Conservation (phyloP, 2,113 vertebrate genomes). For the Alethe diademata region DNA sequence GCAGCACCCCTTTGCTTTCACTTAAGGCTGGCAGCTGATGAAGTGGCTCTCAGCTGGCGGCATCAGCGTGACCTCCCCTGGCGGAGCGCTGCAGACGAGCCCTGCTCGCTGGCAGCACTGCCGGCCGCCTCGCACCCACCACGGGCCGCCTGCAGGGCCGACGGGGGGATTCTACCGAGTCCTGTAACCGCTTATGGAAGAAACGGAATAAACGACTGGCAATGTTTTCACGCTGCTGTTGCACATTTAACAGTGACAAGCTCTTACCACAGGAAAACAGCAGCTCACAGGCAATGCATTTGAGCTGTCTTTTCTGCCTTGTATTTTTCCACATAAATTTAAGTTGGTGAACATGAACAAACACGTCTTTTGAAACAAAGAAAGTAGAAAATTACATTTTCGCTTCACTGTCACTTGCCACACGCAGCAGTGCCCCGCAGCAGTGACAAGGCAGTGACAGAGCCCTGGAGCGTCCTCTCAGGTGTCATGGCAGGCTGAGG, state of each 20-base stretch:
- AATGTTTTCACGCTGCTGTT: not conserved
- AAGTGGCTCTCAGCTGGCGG: no score
- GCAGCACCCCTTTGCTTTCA: no score
- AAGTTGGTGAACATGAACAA: not conserved
- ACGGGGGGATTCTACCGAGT: not conserved
- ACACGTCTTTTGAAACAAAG: not conserved
- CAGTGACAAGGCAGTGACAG: rapidly evolving
- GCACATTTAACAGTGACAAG: rapidly evolving
- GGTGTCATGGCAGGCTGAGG: not conserved
- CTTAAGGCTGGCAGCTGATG: no score
- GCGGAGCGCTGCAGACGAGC: not conserved
- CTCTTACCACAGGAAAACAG: not conserved
- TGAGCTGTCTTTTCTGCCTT: not conserved
- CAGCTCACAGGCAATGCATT: not conserved
- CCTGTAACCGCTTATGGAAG: not conserved
- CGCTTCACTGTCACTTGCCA: not conserved
- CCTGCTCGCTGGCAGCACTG: rapidly evolving
- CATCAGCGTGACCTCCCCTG: rapidly evolving
- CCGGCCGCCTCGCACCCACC: rapidly evolving
- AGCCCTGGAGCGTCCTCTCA: rapidly evolving
- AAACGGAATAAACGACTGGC: not conserved
- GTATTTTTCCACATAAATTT: not conserved
- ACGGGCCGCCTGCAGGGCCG: rapidly evolving
- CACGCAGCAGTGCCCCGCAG: not conserved
- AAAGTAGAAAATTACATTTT: not conserved